These are phyloP conservation scores for Austrolebias charrua DNA, from an alignment of 2,797 vertebrate species.

Conservation along the genomic window DNA sequence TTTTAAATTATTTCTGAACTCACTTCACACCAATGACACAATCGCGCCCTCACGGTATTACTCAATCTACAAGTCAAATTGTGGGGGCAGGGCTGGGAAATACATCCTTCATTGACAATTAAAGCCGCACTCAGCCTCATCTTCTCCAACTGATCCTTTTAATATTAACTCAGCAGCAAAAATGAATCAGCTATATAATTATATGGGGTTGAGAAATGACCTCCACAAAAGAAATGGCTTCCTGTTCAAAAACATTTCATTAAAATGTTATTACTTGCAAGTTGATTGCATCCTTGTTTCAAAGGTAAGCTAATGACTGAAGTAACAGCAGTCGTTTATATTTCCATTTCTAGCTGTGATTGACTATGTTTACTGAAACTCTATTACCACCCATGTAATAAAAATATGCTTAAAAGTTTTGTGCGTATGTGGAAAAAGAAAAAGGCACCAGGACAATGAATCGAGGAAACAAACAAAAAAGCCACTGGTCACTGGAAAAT, in stretches of 20 bases:
- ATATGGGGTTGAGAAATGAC: slow-evolving; percentile 48
- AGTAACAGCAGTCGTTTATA: background rate
- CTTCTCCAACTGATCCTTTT: slow-evolving; percentile 57
- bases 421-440: slow-evolving; percentile 10
- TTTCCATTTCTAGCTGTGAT: background rate
- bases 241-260: slow-evolving; percentile 55
- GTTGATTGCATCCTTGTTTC: slow-evolving; percentile 45
- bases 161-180: slow-evolving; percentile 59
- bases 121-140: slow-evolving; percentile 58
- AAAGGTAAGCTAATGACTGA: slow-evolving; percentile 11
- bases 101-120: slow-evolving; percentile 71
- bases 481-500: slow-evolving; percentile 33
- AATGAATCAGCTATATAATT: slow-evolving; percentile 55
- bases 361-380: slow-evolving; percentile 16
- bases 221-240: slow-evolving; percentile 34
- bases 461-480: background rate
- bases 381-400: background rate
- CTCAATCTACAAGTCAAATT: slow-evolving; percentile 55
- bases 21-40: slow-evolving; percentile 31
- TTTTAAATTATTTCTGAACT: slow-evolving; percentile 40
- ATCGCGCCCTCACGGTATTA: background rate
- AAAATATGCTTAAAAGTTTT: slow-evolving; percentile 1
- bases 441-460: slow-evolving; percentile 3
- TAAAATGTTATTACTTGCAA: slow-evolving; percentile 45
- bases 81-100: slow-evolving; percentile 33